Conservation (phyloP, 2,888 invertebrate genomes). For the Salpingus planirostris region DNA sequence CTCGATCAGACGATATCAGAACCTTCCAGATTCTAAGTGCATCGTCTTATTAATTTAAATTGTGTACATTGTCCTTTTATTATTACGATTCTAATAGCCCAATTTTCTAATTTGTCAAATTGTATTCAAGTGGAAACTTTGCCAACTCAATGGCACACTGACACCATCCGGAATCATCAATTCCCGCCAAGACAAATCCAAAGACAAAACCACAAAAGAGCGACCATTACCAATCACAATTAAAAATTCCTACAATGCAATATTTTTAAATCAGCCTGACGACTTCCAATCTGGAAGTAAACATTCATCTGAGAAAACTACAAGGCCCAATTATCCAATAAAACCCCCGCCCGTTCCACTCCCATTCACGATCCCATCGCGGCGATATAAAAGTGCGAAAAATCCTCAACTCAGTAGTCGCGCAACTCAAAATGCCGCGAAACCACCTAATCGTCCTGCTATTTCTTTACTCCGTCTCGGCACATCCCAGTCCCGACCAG, state of each 20-base stretch:
- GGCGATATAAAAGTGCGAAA: constrained; percentile 7
- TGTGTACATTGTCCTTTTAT: too few relatives aligned
- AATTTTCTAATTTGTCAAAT: constrained; percentile 19
- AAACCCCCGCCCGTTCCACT: too few relatives aligned
- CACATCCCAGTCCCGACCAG: constrained; percentile 8
- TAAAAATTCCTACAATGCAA: not conserved
- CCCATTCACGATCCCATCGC: constrained; percentile 6
- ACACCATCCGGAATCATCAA: constrained; percentile 3
- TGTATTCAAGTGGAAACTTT: constrained; percentile 16
- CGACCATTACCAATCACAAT: not conserved
- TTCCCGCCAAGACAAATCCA: not conserved
- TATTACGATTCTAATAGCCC: too few relatives aligned
- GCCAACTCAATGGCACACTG: not conserved
- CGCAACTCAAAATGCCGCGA: not conserved
- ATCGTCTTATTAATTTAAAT: too few relatives aligned
- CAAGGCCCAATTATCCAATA: too few relatives aligned
- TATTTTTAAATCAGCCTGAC: too few relatives aligned
- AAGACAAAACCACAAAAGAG: constrained; percentile 1
- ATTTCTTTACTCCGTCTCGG: constrained; percentile 5
- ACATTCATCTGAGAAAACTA: too few relatives aligned
- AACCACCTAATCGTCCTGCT: constrained; percentile 1
- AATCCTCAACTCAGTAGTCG: not conserved
- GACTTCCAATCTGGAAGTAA: too few relatives aligned
- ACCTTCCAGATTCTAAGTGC: too few relatives aligned
- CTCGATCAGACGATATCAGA: too few relatives aligned